These are phyloP conservation scores for Biston stratarius DNA, from an alignment of 2,888 invertebrate species.

Conservation along the genomic window DNA sequence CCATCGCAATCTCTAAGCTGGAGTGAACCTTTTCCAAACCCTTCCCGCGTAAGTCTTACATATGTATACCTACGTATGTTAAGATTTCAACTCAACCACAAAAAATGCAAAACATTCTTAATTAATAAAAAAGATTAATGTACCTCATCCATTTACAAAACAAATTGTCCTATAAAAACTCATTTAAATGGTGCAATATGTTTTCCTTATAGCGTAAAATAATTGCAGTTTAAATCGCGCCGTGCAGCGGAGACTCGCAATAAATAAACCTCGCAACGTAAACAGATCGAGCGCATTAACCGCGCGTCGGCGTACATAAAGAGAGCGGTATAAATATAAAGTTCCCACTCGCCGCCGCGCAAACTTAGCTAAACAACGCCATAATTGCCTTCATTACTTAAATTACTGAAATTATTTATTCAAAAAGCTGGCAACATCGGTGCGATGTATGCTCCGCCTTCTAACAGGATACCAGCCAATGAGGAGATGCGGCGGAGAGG, in stretches of 20 bases:
- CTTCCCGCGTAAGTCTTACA: neutral
- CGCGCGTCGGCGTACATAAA: slow-evolving; percentile 85
- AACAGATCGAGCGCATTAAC: slow-evolving; percentile 86
- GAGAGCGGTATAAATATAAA: slow-evolving; percentile 86
- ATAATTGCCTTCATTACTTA: slow-evolving; percentile 87
- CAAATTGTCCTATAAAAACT: slow-evolving; percentile 61
- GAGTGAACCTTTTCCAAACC: slow-evolving; percentile 4
- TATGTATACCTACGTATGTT: neutral
- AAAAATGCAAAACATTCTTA: slow-evolving; percentile 1
- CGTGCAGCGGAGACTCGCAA: slow-evolving; percentile 79
- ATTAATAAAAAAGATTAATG: slow-evolving; percentile 40
- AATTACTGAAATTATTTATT: slow-evolving; percentile 87
- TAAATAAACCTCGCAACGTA: slow-evolving; percentile 83
- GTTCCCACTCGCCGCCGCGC: slow-evolving; percentile 84
- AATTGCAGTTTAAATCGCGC: slow-evolving; percentile 85
- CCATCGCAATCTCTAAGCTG: slow-evolving; percentile 2
- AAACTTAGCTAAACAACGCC: slow-evolving; percentile 87
- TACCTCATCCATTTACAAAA: slow-evolving; percentile 47
- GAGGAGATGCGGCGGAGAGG: slow-evolving; percentile 48
- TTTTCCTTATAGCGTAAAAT: slow-evolving; percentile 79
- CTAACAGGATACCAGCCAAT: slow-evolving; percentile 65
- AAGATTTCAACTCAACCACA: neutral
- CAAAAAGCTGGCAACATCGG: slow-evolving; percentile 86
- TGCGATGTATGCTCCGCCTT: slow-evolving; percentile 70
- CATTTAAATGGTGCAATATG: slow-evolving; percentile 76